Percentiles rank a stretch among this genome's conserved stretches.
Evolutionary conservation across 1,140 invertebrate species (phyloP).

Genomic region (Drusus annulatus): DNA sequence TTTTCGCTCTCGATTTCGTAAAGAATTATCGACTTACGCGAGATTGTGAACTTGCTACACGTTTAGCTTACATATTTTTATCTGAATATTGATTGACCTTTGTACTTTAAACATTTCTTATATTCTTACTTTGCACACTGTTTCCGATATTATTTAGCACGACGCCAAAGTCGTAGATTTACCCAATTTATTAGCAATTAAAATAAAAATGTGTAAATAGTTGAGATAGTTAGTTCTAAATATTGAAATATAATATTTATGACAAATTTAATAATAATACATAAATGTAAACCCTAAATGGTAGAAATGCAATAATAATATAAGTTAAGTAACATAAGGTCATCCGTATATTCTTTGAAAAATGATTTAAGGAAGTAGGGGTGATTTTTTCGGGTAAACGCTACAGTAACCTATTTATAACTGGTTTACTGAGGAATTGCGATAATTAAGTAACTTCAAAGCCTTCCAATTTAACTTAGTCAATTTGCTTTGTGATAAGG

Average conservation of each 20-base stretch:
- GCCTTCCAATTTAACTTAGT: conserved; percentile 16
- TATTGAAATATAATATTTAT: too few species aligned
- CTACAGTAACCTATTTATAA: background rate
- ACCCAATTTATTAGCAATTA: too few species aligned
- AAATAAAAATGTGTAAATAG: too few species aligned
- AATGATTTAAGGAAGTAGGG: background rate
- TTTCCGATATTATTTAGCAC: background rate
- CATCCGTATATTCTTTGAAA: background rate
- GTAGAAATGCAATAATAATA: background rate
- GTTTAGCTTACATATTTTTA: background rate
- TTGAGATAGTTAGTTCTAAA: too few species aligned
- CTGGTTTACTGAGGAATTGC: background rate
- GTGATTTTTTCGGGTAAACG: background rate
- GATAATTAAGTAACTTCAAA: conserved; percentile 20
- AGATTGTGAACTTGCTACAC: background rate
- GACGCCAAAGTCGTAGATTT: too few species aligned
- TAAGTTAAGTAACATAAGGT: background rate
- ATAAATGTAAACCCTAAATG: background rate
- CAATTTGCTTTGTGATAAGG: conserved; percentile 22
- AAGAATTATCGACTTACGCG: background rate
- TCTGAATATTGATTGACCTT: background rate
- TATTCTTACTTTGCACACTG: background rate
- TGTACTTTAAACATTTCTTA: background rate
- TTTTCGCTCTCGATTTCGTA: background rate
- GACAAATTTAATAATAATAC: background rate